Evolutionary conservation across 35 echinoderm and acorn worm species (phyloP), one percentile per base, ranked within the genome.

Genomic region (Patiria miniata): DNA sequence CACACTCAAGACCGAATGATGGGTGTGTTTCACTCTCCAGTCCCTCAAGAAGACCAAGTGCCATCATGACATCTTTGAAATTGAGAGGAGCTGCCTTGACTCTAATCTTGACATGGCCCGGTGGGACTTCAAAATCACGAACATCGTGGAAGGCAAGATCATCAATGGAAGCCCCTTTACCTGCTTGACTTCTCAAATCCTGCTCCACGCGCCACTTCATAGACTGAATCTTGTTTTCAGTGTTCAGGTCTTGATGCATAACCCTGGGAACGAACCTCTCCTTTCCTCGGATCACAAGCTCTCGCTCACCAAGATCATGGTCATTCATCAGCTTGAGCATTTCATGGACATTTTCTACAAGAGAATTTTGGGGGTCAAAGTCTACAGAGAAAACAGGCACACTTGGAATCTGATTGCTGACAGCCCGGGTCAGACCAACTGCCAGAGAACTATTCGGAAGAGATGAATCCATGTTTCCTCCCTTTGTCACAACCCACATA

Each of bases 401-500:
- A 22, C 86, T 36, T 54, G 88, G 91, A 30, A 86, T 87, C 32
- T 86, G 76, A 60, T 97, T 97, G 28, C 90, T 80, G 32, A 83
- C 88, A 55, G 83, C 68, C 87, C 89, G 79, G n/a, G 87, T 84
- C 23, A 97, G 38, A 19, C 85, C 91, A 77, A 87, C 56, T 32
- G 83, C 91, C 36, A 88, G 58, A 36, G 85, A n/a, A 42, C 81
- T 26, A 77, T 21, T 16, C 58, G 79, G 38, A 39, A 17, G 30
- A 56, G 68, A 15, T 39, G 79, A n/a, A 33, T 36, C 6, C 78
- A 79, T 44, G 42, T 37, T 78, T 1, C 65, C 52, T 55, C 52
- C 68, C 32, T 69, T 36, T n/a, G 86, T 81, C 28, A 97, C 80
- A 28, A 97, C 57, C 95, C 91, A 93, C 22, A 92, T 78, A 32